A percentile compares a stretch with the other conserved stretches of the same genome.
Evolutionary conservation across 2,113 vertebrate species (phyloP).

Genomic region (Ramphastos sulfuratus): DNA sequence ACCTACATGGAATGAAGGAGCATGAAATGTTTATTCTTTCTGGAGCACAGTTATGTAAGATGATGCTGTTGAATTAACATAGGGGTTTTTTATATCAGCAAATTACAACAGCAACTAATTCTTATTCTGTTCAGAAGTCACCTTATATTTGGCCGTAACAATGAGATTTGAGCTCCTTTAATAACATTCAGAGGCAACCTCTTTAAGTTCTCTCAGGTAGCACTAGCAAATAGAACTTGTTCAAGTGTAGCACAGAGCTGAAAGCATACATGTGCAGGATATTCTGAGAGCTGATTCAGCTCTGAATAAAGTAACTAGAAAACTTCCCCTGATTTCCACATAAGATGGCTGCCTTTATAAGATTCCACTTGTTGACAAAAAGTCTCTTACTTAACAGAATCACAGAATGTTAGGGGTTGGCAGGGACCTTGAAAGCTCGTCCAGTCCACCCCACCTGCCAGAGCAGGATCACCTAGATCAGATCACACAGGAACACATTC

Average conservation of each 20-base stretch:
- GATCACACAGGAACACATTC: too few species aligned
- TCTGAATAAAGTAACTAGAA: neutral
- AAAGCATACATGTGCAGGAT: neutral
- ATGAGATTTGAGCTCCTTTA: neutral
- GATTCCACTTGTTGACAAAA: neutral
- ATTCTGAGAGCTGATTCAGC: neutral
- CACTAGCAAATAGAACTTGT: neutral
- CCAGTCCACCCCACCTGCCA: too few species aligned
- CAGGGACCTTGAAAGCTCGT: too few species aligned
- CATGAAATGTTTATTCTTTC: neutral
- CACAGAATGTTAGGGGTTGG: too few species aligned
- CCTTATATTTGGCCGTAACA: neutral
- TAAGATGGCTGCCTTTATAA: neutral
- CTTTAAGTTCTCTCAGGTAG: neutral
- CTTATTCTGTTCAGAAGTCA: neutral
- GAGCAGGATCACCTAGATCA: too few species aligned
- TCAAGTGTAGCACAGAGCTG: neutral
- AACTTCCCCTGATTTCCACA: neutral
- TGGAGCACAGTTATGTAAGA: neutral
- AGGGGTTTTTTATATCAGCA: neutral
- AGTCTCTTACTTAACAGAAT: neutral
- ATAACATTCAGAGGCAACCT: neutral
- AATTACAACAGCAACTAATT: constrained; percentile 2
- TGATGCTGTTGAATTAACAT: neutral
- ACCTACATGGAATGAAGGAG: neutral